Evolutionary conservation across 2,797 vertebrate genomes (phyloP).

Genomic region (Gobio occitaniae): DNA sequence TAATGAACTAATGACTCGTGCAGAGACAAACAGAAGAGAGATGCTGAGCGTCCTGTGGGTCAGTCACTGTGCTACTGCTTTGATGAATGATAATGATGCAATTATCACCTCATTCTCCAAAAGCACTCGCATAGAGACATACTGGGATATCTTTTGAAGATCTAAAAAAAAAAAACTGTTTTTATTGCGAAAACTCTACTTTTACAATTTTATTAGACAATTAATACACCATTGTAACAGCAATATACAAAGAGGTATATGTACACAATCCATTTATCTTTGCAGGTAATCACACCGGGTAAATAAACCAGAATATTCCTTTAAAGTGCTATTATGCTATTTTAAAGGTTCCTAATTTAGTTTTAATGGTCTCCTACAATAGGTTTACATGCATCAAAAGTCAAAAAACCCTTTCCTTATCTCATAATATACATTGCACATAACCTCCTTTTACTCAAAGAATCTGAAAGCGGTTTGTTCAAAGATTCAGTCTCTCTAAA

Average conservation of each 20-base stretch:
- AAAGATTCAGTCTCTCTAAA: background rate
- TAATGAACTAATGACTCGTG: conserved; percentile 45
- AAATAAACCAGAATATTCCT: background rate
- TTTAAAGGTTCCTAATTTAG: background rate
- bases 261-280: background rate
- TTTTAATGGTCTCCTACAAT: background rate
- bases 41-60: conserved; percentile 22
- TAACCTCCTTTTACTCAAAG: background rate
- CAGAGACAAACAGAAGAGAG: conserved; percentile 33
- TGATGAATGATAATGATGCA: conserved; percentile 49
- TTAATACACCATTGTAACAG: background rate
- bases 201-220: background rate
- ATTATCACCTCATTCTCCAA: conserved; percentile 34
- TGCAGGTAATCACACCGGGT: background rate
- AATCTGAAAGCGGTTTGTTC: background rate
- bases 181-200: background rate
- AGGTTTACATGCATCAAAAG: background rate
- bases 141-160: background rate
- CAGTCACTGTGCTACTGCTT: conserved; percentile 12
- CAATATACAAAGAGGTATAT: too few relatives aligned
- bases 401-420: background rate
- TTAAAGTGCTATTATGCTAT: background rate
- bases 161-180: background rate
- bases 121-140: conserved; percentile 26
- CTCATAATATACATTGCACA: background rate